Evolutionary conservation across 1,140 invertebrate genomes (phyloP).

Genomic region (Eulimnadia texana): DNA sequence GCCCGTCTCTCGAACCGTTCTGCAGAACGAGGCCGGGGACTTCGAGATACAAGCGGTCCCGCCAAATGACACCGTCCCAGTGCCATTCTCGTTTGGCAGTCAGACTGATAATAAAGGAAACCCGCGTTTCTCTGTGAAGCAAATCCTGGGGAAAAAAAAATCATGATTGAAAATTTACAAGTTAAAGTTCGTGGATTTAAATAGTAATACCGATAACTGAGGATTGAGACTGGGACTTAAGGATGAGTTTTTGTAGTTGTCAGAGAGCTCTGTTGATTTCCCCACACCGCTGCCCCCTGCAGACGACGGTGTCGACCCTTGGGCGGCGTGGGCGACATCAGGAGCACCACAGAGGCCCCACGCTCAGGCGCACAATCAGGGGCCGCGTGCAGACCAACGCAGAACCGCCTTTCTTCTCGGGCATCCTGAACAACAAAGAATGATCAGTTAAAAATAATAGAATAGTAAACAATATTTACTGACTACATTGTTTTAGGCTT

Average conservation of each 20-base stretch:
- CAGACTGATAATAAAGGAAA: slow-evolving; percentile 59
- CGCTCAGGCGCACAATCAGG: slow-evolving; percentile 54
- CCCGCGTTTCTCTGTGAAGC: slow-evolving; percentile 34
- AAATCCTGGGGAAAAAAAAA: slow-evolving; percentile 24
- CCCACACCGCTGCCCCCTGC: slow-evolving; percentile 68
- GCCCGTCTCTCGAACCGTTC: slow-evolving; percentile 81
- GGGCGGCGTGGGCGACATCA: slow-evolving; percentile 74
- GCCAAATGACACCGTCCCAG: slow-evolving; percentile 71
- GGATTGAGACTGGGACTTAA: no score
- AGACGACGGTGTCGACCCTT: slow-evolving; percentile 33
- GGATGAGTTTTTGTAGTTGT: slow-evolving; percentile 25
- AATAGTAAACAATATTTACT: no score
- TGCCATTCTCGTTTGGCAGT: slow-evolving; percentile 55
- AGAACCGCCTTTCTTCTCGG: no score
- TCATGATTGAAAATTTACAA: no score
- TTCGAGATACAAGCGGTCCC: slow-evolving; percentile 66
- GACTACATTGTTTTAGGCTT: no score
- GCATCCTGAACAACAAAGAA: no score
- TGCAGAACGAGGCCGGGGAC: slow-evolving; percentile 66
- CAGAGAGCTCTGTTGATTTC: slow-evolving; percentile 58
- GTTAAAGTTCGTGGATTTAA: no score
- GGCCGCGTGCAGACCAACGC: no score
- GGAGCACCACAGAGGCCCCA: slow-evolving; percentile 96
- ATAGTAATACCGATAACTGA: no score
- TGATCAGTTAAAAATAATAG: no score